Evolutionary conservation across 2,113 vertebrate species (phyloP).

Genomic region (Coryphaenoides rupestris): DNA sequence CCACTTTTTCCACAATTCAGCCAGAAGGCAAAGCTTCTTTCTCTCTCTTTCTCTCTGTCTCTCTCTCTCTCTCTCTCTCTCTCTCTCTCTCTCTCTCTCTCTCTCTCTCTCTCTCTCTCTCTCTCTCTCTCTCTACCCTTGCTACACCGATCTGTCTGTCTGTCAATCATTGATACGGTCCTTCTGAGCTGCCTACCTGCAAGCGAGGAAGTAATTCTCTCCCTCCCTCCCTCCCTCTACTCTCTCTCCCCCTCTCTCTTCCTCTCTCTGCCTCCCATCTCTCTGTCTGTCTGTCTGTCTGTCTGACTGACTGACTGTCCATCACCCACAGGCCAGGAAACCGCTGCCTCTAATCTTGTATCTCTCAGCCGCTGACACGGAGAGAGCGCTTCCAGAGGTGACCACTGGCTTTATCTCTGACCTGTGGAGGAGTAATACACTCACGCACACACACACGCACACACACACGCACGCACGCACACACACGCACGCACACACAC

Average conservation of each 20-base stretch:
- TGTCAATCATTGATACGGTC: slow-evolving; percentile 19
- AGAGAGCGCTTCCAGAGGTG: slow-evolving; percentile 44
- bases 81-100: too few species aligned
- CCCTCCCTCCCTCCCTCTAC: slow-evolving; percentile 18
- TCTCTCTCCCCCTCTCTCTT: background rate
- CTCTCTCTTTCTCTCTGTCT: background rate
- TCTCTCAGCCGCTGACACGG: slow-evolving; percentile 54
- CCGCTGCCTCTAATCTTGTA: slow-evolving; percentile 63
- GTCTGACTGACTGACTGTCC: slow-evolving; percentile 13
- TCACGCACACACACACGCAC: slow-evolving; percentile 6
- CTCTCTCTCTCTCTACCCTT: background rate
- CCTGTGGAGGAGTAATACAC: slow-evolving; percentile 49
- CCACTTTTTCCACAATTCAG: too few species aligned
- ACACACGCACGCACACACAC: background rate
- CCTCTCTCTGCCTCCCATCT: slow-evolving; percentile 22
- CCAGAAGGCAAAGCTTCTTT: background rate
- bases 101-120: background rate
- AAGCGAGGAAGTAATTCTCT: slow-evolving; percentile 14
- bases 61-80: too few species aligned
- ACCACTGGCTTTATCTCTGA: slow-evolving; percentile 61
- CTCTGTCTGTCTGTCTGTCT: background rate
- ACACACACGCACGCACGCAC: slow-evolving; percentile 23
- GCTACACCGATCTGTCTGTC: background rate
- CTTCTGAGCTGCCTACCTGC: slow-evolving; percentile 38
- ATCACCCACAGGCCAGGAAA: slow-evolving; percentile 46